Evolutionary conservation across 2,113 vertebrate genomes (phyloP).

Genomic region (Microtus richardsoni): DNA sequence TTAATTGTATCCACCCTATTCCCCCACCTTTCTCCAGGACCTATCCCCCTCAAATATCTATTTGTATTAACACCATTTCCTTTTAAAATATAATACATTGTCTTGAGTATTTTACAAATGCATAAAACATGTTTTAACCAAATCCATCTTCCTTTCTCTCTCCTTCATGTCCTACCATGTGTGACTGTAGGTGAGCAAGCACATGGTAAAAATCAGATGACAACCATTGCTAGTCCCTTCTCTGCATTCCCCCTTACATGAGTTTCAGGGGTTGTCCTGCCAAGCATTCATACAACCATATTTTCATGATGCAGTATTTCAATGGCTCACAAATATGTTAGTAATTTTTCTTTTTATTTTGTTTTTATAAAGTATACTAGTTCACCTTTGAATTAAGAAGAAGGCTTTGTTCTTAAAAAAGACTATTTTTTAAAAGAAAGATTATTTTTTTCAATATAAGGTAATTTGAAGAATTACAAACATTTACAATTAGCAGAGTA

Average conservation of each 20-base stretch:
- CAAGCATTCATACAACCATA: neutral
- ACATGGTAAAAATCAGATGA: neutral
- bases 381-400: neutral
- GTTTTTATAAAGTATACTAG: neutral
- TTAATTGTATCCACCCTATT: neutral
- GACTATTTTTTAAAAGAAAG: neutral
- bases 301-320: no score
- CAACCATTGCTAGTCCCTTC: neutral
- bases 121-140: neutral
- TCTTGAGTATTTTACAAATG: neutral
- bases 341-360: neutral
- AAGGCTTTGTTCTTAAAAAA: neutral
- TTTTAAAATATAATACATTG: neutral
- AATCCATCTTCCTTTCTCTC: neutral
- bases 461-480: slow-evolving; percentile 8
- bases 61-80: neutral
- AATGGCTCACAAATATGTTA: neutral
- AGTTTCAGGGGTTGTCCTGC: neutral
- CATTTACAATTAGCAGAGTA: neutral
- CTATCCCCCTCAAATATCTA: neutral
- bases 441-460: neutral
- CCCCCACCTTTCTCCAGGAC: neutral
- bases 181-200: neutral
- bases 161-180: neutral
- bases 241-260: neutral